phyloP scores from a whole-genome alignment of 2,113 vertebrate species.

The Cyanoramphus novaezelandiae region DNA sequence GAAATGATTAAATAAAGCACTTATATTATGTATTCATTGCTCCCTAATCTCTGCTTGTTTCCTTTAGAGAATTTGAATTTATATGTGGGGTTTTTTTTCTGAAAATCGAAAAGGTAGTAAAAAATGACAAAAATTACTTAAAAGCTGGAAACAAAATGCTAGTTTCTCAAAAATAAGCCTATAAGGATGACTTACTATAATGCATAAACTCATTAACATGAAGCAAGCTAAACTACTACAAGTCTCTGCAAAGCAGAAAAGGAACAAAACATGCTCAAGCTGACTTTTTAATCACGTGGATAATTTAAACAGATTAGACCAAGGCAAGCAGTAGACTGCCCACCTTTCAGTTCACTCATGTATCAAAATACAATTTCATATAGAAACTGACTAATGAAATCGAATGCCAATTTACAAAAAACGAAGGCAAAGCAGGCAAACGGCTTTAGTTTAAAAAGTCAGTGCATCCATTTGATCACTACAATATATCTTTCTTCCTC shows the following conservation, averaged over 20 bases:
- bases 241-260: neutral
- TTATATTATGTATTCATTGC: neutral
- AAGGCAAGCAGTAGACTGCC: neutral
- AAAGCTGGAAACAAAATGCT: neutral
- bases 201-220: neutral
- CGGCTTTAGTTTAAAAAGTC: neutral
- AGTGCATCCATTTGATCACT: neutral
- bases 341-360: neutral
- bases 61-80: neutral
- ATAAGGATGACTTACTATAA: neutral
- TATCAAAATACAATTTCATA: neutral
- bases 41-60: neutral
- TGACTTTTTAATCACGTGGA: accelerated
- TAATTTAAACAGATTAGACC: neutral
- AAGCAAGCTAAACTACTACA: neutral
- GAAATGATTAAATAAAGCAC: neutral
- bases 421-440: neutral
- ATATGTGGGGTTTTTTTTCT: neutral
- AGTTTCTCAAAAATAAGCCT: neutral
- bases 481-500: neutral
- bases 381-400: neutral
- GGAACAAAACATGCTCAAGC: neutral
- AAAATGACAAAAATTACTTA: neutral
- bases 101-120: neutral
- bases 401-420: neutral